Conservation (phyloP, 2,113 vertebrate species). For the Lontra canadensis region DNA sequence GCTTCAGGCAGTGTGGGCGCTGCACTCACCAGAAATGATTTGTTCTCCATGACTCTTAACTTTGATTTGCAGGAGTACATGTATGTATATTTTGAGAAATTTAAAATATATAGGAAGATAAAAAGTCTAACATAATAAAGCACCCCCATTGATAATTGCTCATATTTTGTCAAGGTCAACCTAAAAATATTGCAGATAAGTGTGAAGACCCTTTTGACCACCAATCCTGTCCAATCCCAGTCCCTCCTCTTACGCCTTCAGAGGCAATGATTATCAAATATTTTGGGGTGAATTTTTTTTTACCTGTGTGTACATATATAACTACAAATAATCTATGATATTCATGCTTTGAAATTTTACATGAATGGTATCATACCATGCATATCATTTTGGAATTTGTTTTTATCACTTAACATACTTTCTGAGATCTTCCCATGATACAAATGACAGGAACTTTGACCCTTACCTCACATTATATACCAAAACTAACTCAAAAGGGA, state of each 20-base stretch:
- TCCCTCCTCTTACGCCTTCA: not conserved
- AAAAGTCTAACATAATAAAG: not conserved
- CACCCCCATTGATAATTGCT: not conserved
- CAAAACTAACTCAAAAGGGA: constrained; percentile 18
- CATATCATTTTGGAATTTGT: constrained; percentile 3
- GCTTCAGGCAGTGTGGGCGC: not conserved
- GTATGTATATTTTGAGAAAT: not conserved
- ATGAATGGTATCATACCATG: not conserved
- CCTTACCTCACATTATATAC: not conserved
- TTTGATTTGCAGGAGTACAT: not conserved
- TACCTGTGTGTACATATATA: not conserved
- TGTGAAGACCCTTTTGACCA: not conserved
- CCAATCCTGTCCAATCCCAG: not conserved
- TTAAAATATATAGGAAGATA: not conserved
- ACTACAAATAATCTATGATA: not conserved
- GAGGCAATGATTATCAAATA: not conserved
- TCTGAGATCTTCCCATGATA: not conserved
- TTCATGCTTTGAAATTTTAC: constrained; percentile 20
- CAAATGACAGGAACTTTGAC: constrained; percentile 33
- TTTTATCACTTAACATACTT: constrained; percentile 21
- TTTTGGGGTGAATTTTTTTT: not conserved
- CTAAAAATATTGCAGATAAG: not conserved
- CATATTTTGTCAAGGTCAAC: not conserved
- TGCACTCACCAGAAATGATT: not conserved
- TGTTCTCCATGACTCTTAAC: not conserved